Evolutionary conservation across 2,797 vertebrate species (phyloP).

Genomic region (Nyctalus aviator): DNA sequence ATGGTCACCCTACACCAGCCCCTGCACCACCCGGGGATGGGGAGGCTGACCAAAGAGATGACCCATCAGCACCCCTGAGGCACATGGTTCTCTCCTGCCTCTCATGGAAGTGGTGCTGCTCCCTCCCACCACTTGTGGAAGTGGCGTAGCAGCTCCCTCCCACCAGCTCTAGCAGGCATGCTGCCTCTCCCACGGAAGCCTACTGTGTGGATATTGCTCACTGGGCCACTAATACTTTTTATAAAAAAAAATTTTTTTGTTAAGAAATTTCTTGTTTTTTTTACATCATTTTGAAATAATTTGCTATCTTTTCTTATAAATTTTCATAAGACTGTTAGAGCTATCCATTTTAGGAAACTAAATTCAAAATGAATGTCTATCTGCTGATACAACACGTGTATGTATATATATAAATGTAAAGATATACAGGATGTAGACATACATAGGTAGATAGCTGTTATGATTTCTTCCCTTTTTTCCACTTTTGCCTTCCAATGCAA

Average conservation of each 20-base stretch:
- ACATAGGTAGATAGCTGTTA: not conserved
- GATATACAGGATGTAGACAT: not conserved
- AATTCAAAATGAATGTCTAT: not conserved
- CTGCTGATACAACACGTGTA: not conserved
- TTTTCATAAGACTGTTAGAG: not conserved
- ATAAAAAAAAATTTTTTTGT: not conserved
- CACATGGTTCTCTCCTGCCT: too few relatives aligned
- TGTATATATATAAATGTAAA: not conserved
- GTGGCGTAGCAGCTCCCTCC: too few relatives aligned
- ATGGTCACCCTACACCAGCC: too few relatives aligned
- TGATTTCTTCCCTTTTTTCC: not conserved
- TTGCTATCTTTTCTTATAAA: not conserved
- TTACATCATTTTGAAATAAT: conserved; percentile 35
- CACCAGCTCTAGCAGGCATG: too few relatives aligned
- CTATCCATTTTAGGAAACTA: conserved; percentile 2
- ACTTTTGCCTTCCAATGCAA: not conserved
- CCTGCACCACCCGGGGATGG: too few relatives aligned
- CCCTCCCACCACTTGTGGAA: too few relatives aligned
- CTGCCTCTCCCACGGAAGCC: too few relatives aligned
- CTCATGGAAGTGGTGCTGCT: too few relatives aligned
- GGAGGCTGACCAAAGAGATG: too few relatives aligned
- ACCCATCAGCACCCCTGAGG: too few relatives aligned
- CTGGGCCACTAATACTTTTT: not conserved
- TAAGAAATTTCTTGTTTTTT: not conserved
- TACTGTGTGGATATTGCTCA: too few relatives aligned